Base-by-base conservation (phyloP, 2,888 invertebrate species). In the Spisula subtruncata region DNA sequence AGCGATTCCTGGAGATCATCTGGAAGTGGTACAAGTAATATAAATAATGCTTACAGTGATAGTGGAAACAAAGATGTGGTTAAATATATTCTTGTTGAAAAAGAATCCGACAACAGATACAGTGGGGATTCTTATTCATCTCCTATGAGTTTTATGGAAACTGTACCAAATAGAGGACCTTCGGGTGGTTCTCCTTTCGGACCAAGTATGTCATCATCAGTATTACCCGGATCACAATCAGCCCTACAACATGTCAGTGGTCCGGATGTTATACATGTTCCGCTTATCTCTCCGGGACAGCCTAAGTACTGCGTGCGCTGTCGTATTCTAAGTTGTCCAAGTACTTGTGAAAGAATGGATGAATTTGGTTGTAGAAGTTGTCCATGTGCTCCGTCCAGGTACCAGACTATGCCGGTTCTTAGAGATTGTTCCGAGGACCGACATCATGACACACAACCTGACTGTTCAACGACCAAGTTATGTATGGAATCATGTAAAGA, bases 301-400 rank as follows among this genome's bases (percentile, higher is more conserved):
- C 93, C 93, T 0, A 90, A 86, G 79, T 93, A 92, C 79, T 93
- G 93, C 48, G 89, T 92, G 8, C 81, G 91, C 14, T 90, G 91
- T 18, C 80, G 66, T 12, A 93, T 92, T 46, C 51, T 92, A 16
- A 90, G 88, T n/a, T 93, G 91, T 81, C 91, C 92, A 16, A 25
- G 81, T 35, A 83, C 89, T 1, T 93, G 93, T 82, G 91, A 91
- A 41, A 82, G 91, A 41, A 75, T 90, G 16, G 92, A 93, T 48
- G 90, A 92, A 79, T 89, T 87, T 35, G 92, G 92, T 6, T 93
- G 93, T 83, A 81, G 86, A 41, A 90, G 91, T 12, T 93, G 93
- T 79, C 93, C 93, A 2, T 93, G 93, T 82, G 90, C 89, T 8
- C 91, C 93, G 32, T 87, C 89, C 10, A 84, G 87, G 10, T 89